Conservation (phyloP, 2,888 invertebrate genomes). For the Rhagium mordax region DNA sequence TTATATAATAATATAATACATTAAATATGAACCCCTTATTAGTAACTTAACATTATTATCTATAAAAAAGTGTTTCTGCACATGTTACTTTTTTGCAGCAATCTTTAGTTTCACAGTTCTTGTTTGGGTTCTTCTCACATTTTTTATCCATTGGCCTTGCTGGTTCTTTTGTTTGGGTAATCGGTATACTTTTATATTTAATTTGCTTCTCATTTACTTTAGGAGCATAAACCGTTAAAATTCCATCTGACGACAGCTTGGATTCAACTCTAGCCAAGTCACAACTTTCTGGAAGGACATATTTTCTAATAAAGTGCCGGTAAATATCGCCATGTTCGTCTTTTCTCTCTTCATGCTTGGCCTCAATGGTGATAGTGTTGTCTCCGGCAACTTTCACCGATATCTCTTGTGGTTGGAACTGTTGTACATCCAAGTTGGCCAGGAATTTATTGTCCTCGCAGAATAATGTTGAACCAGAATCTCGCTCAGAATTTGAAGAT, state of each 20-base stretch:
- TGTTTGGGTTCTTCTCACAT: background rate
- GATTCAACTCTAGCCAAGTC: conserved; percentile 1
- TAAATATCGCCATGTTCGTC: conserved; percentile 21
- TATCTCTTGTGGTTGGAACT: conserved; percentile 19
- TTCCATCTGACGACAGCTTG: conserved; percentile 15
- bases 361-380: conserved; percentile 7
- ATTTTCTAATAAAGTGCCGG: conserved; percentile 11
- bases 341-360: conserved; percentile 8
- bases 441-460: background rate
- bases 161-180: conserved; percentile 7
- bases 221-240: conserved; percentile 4
- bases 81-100: background rate
- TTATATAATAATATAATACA: too few relatives aligned
- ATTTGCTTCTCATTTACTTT: background rate
- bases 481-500: background rate
- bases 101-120: background rate
- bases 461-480: background rate
- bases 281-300: conserved; percentile 14
- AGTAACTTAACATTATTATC: too few relatives aligned
- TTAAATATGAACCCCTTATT: too few relatives aligned
- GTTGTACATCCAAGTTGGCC: conserved; percentile 14
- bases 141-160: background rate
- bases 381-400: conserved; percentile 7
- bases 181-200: background rate
- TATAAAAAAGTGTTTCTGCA: too few relatives aligned